These are phyloP conservation scores for Limnodromus scolopaceus DNA, from an alignment of 2,797 vertebrate genomes.

Conservation along the genomic window DNA sequence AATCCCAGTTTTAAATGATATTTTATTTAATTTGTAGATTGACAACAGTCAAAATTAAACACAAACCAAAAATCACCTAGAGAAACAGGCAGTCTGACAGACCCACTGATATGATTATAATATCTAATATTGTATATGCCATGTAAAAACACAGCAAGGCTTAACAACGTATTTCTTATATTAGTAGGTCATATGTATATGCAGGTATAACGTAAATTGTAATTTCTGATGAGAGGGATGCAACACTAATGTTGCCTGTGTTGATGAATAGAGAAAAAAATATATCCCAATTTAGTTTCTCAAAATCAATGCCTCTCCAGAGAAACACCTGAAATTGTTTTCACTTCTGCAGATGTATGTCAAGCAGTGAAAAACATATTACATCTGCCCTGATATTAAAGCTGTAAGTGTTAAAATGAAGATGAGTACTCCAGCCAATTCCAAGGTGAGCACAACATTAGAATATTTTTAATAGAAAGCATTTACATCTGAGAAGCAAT, in stretches of 20 bases:
- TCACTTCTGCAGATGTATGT: background rate
- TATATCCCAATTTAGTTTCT: background rate
- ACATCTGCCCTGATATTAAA: background rate
- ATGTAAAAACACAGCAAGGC: background rate
- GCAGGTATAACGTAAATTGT: background rate
- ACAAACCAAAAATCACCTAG: background rate
- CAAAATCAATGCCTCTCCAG: background rate
- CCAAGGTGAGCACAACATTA: background rate
- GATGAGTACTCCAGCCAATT: background rate
- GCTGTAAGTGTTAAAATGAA: background rate
- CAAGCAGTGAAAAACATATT: background rate
- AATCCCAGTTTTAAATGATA: background rate
- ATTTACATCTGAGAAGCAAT: background rate
- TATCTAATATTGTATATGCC: background rate
- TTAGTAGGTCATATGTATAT: background rate
- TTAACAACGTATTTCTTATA: background rate
- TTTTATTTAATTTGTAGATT: background rate
- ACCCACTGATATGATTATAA: background rate
- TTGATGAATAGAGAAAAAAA: background rate
- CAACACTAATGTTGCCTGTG: background rate
- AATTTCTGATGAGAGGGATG: background rate
- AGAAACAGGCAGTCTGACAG: background rate
- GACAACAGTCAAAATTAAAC: background rate
- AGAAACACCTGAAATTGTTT: background rate
- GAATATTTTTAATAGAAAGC: background rate